phyloP scores from a whole-genome alignment of 2,797 vertebrate genomes.

The Cynodonichthys magdalenae region DNA sequence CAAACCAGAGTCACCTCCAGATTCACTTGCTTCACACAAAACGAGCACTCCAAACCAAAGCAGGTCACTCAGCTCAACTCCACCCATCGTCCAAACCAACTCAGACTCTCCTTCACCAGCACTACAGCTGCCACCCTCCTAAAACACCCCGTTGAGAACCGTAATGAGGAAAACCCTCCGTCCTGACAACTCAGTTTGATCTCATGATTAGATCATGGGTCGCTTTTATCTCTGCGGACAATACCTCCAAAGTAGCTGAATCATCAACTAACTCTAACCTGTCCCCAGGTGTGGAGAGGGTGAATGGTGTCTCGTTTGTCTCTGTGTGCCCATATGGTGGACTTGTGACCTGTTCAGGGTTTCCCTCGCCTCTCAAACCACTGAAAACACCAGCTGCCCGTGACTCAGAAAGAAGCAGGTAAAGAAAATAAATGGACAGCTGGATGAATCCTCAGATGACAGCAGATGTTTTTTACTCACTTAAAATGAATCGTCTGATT shows the following conservation, averaged over 20 bases:
- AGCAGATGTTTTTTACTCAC: conserved; percentile 41
- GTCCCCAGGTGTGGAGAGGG: no score
- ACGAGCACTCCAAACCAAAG: conserved; percentile 13
- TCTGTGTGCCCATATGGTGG: no score
- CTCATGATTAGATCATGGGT: conserved; percentile 43
- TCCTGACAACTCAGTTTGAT: conserved; percentile 13
- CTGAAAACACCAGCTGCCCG: no score
- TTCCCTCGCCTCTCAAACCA: no score
- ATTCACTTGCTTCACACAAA: conserved; percentile 23
- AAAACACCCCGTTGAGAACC: conserved; percentile 14
- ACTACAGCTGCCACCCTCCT: not conserved
- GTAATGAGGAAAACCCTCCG: not conserved
- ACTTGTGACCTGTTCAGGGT: no score
- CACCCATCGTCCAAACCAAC: conserved; percentile 10
- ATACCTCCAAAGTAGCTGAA: conserved; percentile 30
- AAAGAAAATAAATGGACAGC: no score
- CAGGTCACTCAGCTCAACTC: conserved; percentile 2
- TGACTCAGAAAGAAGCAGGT: no score
- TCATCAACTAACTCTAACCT: not conserved
- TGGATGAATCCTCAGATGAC: conserved; percentile 6
- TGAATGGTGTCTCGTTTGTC: no score
- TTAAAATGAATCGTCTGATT: conserved; percentile 44
- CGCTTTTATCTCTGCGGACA: conserved; percentile 45
- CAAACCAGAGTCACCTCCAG: conserved; percentile 11
- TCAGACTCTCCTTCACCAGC: conserved; percentile 21